A percentile compares a stretch with the other conserved stretches of the same genome.
These are phyloP conservation scores for Tapirus indicus DNA, from an alignment of 2,797 vertebrate species.

Conservation along the genomic window DNA sequence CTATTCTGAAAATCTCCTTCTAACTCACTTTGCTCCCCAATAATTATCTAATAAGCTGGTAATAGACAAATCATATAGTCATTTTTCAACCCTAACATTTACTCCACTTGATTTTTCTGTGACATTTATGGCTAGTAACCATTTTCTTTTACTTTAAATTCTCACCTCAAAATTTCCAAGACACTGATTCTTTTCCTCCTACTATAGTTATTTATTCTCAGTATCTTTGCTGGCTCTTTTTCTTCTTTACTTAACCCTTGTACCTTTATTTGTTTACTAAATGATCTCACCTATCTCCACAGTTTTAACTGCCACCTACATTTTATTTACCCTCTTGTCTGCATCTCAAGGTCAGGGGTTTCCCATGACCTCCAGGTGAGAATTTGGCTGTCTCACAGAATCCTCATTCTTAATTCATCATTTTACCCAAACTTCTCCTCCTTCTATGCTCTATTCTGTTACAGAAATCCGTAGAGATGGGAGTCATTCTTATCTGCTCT, in stretches of 20 bases:
- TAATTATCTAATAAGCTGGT: background rate
- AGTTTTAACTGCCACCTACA: background rate
- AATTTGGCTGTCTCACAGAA: background rate
- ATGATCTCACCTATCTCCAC: background rate
- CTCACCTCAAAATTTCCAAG: background rate
- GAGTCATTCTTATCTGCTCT: background rate
- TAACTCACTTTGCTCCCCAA: background rate
- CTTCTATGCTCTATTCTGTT: background rate
- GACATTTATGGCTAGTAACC: background rate
- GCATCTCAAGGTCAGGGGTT: background rate
- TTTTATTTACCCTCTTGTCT: background rate
- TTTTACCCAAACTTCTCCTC: background rate
- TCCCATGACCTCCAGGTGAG: background rate
- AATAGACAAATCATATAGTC: background rate
- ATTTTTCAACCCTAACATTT: background rate
- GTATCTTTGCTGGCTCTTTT: background rate
- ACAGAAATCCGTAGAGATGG: background rate
- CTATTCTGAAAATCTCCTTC: background rate
- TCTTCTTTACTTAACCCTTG: background rate
- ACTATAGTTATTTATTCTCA: background rate
- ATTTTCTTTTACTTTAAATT: background rate
- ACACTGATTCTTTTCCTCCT: background rate
- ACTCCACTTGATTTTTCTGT: background rate
- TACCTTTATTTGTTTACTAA: background rate
- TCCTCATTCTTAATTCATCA: background rate